phyloP scores from a whole-genome alignment of 2,113 vertebrate genomes.

The Epinephelus cyanopodus region DNA sequence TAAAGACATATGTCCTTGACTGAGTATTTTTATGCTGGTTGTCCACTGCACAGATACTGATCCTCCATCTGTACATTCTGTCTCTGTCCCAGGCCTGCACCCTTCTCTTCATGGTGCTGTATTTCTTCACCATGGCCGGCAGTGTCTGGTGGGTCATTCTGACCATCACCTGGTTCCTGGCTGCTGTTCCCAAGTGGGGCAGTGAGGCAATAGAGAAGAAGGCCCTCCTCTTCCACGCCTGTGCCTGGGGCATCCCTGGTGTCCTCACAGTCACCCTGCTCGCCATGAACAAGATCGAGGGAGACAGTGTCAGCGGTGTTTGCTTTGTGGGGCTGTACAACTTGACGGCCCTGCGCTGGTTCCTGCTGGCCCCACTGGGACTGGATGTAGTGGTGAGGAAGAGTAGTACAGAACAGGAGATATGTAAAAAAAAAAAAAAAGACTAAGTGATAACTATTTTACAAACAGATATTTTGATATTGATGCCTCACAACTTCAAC shows the following conservation, averaged over 20 bases:
- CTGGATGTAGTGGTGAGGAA: slow-evolving; percentile 90
- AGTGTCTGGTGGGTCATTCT: slow-evolving; percentile 99
- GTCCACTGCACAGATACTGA: fast-evolving
- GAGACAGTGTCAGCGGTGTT: slow-evolving; percentile 95
- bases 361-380: slow-evolving; percentile 94
- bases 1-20: background rate
- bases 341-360: slow-evolving; percentile 92
- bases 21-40: fast-evolving
- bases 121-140: slow-evolving; percentile 99
- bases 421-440: background rate
- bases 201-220: slow-evolving; percentile 99
- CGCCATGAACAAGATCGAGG: slow-evolving; percentile 98
- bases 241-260: slow-evolving; percentile 97
- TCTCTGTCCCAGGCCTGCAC: slow-evolving; percentile 87
- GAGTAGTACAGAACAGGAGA: background rate
- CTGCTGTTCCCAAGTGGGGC: slow-evolving; percentile 98
- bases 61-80: background rate
- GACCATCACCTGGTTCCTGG: slow-evolving; percentile 99
- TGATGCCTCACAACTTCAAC: background rate
- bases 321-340: slow-evolving; percentile 98
- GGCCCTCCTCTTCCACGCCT: slow-evolving; percentile 95
- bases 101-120: slow-evolving; percentile 98
- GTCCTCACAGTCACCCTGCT: slow-evolving; percentile 93
- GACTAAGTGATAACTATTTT: background rate
- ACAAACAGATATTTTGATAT: background rate